These are phyloP conservation scores for Corvus hawaiiensis DNA, from an alignment of 2,113 vertebrate species.

Conservation along the genomic window DNA sequence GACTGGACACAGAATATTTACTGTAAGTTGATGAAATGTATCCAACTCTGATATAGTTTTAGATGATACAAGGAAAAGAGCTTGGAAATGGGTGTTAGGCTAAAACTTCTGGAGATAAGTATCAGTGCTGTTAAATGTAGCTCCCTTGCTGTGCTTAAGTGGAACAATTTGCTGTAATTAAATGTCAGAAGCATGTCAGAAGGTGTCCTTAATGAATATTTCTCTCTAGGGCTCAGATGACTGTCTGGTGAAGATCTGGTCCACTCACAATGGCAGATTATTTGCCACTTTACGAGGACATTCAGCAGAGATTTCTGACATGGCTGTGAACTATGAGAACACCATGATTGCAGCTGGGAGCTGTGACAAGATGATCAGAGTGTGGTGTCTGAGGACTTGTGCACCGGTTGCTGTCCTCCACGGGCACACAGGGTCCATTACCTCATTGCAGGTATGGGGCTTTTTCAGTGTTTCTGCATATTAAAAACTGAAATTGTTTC, in stretches of 20 bases:
- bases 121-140: background rate
- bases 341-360: slow-evolving; percentile 95
- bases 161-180: background rate
- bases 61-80: background rate
- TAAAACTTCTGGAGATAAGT: background rate
- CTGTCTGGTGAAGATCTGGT: slow-evolving; percentile 98
- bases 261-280: slow-evolving; percentile 90
- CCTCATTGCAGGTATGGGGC: slow-evolving; percentile 87
- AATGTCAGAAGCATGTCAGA: background rate
- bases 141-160: accelerated
- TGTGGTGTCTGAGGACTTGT: slow-evolving; percentile 97
- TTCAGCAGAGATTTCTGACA: slow-evolving; percentile 95
- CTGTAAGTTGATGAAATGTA: slow-evolving; percentile 79
- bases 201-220: background rate
- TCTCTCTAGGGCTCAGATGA: slow-evolving; percentile 90
- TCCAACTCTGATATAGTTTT: background rate
- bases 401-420: slow-evolving; percentile 94
- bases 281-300: slow-evolving; percentile 92
- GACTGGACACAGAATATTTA: slow-evolving; percentile 96
- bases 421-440: slow-evolving; percentile 95
- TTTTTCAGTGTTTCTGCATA: background rate
- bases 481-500: background rate
- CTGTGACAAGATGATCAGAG: slow-evolving; percentile 95
- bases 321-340: slow-evolving; percentile 97
- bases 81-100: background rate